Conservation (phyloP, 2,797 vertebrate species). For the Gephyroberyx darwinii region DNA sequence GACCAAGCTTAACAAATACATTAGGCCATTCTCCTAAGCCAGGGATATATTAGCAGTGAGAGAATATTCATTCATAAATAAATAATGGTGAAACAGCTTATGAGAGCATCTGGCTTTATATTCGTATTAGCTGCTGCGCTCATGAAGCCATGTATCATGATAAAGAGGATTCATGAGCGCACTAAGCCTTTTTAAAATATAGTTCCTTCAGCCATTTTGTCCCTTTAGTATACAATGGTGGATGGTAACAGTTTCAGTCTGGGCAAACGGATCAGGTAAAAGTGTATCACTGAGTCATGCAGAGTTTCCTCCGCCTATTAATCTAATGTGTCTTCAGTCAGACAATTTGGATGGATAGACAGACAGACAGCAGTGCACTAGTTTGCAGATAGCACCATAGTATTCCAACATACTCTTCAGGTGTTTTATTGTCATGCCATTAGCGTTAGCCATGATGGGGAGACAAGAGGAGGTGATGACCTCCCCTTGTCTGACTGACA, state of each 20-base stretch:
- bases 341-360: background rate
- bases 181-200: conserved; percentile 58
- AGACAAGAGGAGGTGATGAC: no score
- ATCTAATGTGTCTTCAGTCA: conserved; percentile 11
- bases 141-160: conserved; percentile 73
- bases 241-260: background rate
- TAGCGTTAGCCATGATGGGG: conserved; percentile 1
- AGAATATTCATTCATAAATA: conserved; percentile 80
- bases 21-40: conserved; percentile 68
- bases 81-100: conserved; percentile 76
- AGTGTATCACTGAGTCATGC: background rate
- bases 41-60: conserved; percentile 72
- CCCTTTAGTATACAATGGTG: conserved; percentile 26
- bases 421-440: conserved; percentile 16
- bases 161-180: conserved; percentile 72
- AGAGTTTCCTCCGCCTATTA: conserved; percentile 1
- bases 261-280: background rate
- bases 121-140: conserved; percentile 66
- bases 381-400: background rate
- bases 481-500: conserved; percentile 33
- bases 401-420: conserved; percentile 3
- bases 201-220: conserved; percentile 44
- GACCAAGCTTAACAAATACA: conserved; percentile 68
- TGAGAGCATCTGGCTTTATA: conserved; percentile 75
- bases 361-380: background rate